A percentile compares a stretch with the other conserved stretches of the same genome.
These are phyloP conservation scores for Psittacula cyanocephala DNA, from an alignment of 2,113 vertebrate genomes.

Conservation along the genomic window DNA sequence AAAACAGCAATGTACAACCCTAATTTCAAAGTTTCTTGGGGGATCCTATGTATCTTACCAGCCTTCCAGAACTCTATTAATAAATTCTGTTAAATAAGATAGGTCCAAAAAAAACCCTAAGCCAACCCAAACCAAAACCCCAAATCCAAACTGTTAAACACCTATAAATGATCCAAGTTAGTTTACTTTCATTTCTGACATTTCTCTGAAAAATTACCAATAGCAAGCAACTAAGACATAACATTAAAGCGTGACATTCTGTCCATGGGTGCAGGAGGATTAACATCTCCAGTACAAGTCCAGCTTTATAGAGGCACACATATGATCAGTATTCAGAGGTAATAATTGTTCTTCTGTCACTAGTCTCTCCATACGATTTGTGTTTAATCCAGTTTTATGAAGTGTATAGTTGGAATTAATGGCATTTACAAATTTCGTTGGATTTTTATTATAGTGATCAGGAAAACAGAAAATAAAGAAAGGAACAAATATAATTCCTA, in stretches of 20 bases:
- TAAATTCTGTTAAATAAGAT: neutral
- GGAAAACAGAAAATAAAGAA: neutral
- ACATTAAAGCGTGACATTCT: neutral
- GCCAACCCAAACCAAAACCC: neutral
- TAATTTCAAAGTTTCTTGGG: neutral
- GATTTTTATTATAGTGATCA: neutral
- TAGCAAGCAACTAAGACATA: neutral
- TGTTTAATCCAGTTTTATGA: neutral
- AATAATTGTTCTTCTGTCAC: neutral
- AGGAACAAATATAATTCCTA: neutral
- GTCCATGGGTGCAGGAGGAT: neutral
- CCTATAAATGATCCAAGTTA: neutral
- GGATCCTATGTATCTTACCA: neutral
- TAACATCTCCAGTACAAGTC: neutral
- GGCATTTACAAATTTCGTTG: neutral
- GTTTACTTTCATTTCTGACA: neutral
- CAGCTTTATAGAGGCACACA: neutral
- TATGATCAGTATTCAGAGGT: neutral
- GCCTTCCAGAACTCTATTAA: neutral
- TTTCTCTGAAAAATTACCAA: neutral
- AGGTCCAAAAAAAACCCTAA: neutral
- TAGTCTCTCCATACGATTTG: neutral
- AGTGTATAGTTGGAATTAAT: neutral
- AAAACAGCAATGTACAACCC: neutral
- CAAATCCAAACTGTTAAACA: neutral